Base-by-base conservation (phyloP, 2,888 invertebrate species). In the Melieria picta region DNA sequence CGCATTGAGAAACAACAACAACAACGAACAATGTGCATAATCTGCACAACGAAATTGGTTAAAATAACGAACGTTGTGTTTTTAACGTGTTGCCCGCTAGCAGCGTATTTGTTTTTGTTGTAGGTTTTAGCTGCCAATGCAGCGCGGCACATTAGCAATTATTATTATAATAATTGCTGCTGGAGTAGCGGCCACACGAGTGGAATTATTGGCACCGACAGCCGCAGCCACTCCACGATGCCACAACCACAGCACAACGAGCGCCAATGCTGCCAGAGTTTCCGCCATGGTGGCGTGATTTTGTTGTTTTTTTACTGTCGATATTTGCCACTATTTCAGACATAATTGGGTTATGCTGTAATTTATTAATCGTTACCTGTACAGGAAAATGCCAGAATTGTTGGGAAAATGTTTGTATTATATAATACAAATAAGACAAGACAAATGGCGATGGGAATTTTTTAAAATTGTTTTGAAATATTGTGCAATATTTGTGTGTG, bases 91-190 rank as follows among this genome's bases (percentile, higher is more conserved):
- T 30, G 30, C 30, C 30, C 30, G 30, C 30, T 30, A 3, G 30
- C 30, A 30, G 63, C 13, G n/a, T 13, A 13, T 46, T 47, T 45
- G 47, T 11, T n/a, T 46, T 48, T 63, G 47, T 46, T 48, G 63
- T 63, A 16, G 62, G 42, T 30, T 30, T 30, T 30, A 48, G 63
- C 16, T 48, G 62, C 10, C 13, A 16, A 11, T n/a, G 45, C 30
- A 30, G 30, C 11, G 48, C 48, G 63, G 16, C n/a, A 63, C 47
- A 48, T 63, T 47, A 50, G 50, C 63, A 50, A 63, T 63, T 50
- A 63, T 63, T 48, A 50, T 63, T 48, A 47, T 47, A 50, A 63
- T 63, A 63, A 63, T 46, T 63, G 63, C 47, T 0, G 63, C 50
- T 48, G 30, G 10, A 10, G 7, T 11, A 46, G 11, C 45, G 46